phyloP scores from a whole-genome alignment of 2,113 vertebrate genomes.

The Pungitius pungitius region DNA sequence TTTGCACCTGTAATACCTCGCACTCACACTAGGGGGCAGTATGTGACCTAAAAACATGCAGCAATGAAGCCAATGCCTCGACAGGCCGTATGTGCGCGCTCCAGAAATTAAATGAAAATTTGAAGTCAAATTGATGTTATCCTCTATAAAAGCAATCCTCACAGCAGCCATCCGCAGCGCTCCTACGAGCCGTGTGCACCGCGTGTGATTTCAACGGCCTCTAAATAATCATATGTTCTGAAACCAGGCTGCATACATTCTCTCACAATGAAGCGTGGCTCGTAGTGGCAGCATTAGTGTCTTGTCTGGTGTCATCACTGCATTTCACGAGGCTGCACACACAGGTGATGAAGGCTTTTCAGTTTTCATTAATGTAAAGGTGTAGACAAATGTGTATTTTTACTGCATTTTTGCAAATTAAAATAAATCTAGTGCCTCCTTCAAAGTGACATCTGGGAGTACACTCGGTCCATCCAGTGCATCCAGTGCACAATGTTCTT shows the following conservation, averaged over 20 bases:
- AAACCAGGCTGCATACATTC: constrained; percentile 7
- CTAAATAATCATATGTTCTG: constrained; percentile 49
- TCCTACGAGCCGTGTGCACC: constrained; percentile 28
- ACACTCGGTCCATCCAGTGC: background rate
- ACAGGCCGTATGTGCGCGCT: constrained; percentile 30
- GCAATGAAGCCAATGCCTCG: constrained; percentile 12
- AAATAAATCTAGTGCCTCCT: background rate
- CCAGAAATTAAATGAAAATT: constrained; percentile 62
- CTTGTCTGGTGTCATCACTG: constrained; percentile 34
- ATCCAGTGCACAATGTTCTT: background rate
- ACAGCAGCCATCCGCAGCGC: constrained; percentile 66
- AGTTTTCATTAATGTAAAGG: background rate
- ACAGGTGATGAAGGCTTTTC: background rate
- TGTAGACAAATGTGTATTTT: background rate
- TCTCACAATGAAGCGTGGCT: constrained; percentile 8
- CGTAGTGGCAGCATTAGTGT: constrained; percentile 31
- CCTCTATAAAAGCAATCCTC: constrained; percentile 71
- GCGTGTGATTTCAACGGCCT: constrained; percentile 39
- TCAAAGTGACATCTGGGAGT: background rate
- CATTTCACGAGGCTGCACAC: too few species aligned
- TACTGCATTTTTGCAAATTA: background rate
- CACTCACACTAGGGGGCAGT: constrained; percentile 82
- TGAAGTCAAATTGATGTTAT: constrained; percentile 73
- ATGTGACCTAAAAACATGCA: constrained; percentile 75
- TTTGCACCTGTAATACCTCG: constrained; percentile 36